phyloP scores from a whole-genome alignment of 2,113 vertebrate genomes.

The Lamprologus sp. region DNA sequence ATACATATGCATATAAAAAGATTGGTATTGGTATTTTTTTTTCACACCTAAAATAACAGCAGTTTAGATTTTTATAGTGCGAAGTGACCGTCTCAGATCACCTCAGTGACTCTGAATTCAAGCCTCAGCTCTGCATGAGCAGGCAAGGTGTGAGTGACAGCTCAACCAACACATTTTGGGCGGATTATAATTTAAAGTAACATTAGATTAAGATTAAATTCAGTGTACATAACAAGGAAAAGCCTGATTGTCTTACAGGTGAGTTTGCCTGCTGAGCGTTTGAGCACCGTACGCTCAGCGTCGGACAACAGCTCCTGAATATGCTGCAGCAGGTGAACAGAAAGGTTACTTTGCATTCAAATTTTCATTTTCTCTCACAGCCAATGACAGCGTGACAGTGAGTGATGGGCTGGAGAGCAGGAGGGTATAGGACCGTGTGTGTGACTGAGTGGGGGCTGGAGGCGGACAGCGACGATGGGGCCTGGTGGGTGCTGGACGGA shows the following conservation, averaged over 20 bases:
- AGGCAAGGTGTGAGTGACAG: background rate
- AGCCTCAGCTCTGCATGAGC: background rate
- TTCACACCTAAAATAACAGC: background rate
- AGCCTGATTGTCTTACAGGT: background rate
- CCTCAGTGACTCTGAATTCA: background rate
- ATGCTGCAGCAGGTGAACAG: background rate
- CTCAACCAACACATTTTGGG: background rate
- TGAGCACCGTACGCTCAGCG: background rate
- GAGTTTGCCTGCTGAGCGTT: background rate
- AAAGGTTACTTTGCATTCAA: slow-evolving; percentile 15
- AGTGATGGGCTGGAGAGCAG: slow-evolving; percentile 27
- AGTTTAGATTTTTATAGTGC: background rate
- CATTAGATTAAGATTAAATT: background rate
- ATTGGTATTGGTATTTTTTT: background rate
- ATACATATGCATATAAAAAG: background rate
- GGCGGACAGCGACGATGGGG: background rate
- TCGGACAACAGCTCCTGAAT: background rate
- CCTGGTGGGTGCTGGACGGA: background rate
- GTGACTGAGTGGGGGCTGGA: background rate
- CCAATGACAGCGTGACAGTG: slow-evolving; percentile 30
- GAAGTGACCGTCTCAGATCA: background rate
- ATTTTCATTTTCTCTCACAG: slow-evolving; percentile 13
- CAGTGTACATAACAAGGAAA: background rate
- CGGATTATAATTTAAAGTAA: background rate
- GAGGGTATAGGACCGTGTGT: background rate